Evolutionary conservation across 2,888 invertebrate species (phyloP).

Genomic region (Nephrotoma appendiculata): DNA sequence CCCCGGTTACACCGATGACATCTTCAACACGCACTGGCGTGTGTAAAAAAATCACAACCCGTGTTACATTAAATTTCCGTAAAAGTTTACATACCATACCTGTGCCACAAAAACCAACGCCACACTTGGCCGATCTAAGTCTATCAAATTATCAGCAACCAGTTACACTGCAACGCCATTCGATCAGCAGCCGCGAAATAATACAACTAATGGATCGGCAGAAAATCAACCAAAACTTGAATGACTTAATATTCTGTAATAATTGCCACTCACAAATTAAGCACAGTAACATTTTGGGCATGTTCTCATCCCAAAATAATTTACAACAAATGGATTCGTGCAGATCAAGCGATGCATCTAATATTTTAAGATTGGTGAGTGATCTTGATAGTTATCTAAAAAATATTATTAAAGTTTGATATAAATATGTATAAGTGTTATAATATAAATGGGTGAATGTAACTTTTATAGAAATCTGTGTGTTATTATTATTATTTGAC

Average conservation of each 20-base stretch:
- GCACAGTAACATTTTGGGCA: neutral
- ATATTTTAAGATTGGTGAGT: neutral
- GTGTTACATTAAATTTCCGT: conserved; percentile 12
- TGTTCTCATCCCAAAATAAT: neutral
- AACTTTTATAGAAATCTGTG: neutral
- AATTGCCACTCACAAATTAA: neutral
- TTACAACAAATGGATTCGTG: neutral
- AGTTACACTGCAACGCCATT: conserved; percentile 9
- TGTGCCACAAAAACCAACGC: neutral
- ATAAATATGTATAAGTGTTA: neutral
- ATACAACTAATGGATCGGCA: neutral
- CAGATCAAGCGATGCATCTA: conserved; percentile 1
- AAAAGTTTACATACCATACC: conserved; percentile 6
- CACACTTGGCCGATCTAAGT: neutral
- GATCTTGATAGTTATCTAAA: neutral
- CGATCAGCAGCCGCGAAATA: conserved; percentile 12
- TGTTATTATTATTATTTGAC: neutral
- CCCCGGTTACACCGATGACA: neutral
- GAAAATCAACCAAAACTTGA: neutral
- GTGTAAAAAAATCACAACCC: conserved; percentile 11
- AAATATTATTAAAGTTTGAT: neutral
- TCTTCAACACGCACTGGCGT: neutral
- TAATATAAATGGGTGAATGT: neutral
- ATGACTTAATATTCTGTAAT: neutral
- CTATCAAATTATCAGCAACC: neutral